Conservation (phyloP, 1,140 invertebrate species). For the Anadara kagoshimensis region DNA sequence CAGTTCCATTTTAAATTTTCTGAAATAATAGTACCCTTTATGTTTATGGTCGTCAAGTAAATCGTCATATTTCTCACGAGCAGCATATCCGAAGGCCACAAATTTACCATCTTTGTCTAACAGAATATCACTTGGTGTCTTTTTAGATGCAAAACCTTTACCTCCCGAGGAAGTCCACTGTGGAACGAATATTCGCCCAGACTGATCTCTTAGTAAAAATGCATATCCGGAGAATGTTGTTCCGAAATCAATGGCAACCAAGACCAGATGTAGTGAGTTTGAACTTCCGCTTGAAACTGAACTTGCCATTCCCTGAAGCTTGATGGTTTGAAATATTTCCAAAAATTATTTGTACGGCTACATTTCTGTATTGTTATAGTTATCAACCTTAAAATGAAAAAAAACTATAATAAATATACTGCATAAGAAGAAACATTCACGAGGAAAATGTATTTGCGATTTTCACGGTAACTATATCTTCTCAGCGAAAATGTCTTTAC, state of each 20-base stretch:
- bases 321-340: no score
- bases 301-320: no score
- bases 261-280: neutral
- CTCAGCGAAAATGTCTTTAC: no score
- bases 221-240: constrained; percentile 34
- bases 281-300: no score
- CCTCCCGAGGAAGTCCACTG: neutral
- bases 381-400: no score
- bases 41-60: constrained; percentile 6
- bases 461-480: no score
- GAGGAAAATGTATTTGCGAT: no score
- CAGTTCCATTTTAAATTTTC: constrained; percentile 26
- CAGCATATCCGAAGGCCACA: constrained; percentile 21
- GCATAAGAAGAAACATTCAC: no score
- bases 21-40: constrained; percentile 9
- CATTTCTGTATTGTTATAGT: no score
- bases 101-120: constrained; percentile 4
- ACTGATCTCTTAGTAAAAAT: constrained; percentile 13
- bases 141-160: constrained; percentile 1
- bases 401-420: no score
- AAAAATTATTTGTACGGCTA: no score
- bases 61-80: constrained; percentile 11
- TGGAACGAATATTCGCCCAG: neutral
- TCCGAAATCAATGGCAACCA: constrained; percentile 38
- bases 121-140: constrained; percentile 21